These are phyloP conservation scores for Zaprionus ghesquierei DNA, from an alignment of 1,140 invertebrate species.

Conservation along the genomic window DNA sequence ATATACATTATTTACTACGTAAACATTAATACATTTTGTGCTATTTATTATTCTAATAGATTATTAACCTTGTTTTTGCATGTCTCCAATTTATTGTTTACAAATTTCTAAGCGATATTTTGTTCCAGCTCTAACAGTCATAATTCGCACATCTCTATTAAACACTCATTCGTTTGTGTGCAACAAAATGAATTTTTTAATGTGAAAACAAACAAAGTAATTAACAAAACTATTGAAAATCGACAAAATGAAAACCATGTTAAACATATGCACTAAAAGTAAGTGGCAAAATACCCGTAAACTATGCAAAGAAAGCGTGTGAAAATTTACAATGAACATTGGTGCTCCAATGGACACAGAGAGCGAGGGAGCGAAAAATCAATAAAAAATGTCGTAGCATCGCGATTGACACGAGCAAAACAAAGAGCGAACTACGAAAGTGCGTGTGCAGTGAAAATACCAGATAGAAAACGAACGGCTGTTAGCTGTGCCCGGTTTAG, in stretches of 20 bases:
- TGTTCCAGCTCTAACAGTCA: conserved; percentile 16
- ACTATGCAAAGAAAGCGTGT: conserved; percentile 8
- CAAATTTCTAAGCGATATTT: conserved; percentile 4
- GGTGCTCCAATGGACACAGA: conserved; percentile 42
- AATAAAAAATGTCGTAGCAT: conserved; percentile 70
- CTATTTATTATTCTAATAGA: background rate
- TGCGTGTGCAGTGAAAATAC: conserved; percentile 10
- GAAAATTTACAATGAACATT: conserved; percentile 52
- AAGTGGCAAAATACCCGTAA: conserved; percentile 8
- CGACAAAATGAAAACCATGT: conserved; percentile 15
- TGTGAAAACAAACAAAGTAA: conserved; percentile 31
- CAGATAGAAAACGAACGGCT: conserved; percentile 24
- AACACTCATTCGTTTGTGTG: conserved; percentile 17
- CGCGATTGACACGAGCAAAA: conserved; percentile 73
- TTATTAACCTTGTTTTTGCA: background rate
- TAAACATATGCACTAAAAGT: conserved; percentile 28
- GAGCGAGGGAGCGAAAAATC: conserved; percentile 50
- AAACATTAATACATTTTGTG: background rate
- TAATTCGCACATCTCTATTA: conserved; percentile 25
- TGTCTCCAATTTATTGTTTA: background rate
- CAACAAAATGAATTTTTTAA: conserved; percentile 34
- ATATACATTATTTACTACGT: background rate
- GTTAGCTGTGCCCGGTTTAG: conserved; percentile 43
- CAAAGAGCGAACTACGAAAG: conserved; percentile 54
- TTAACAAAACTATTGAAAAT: conserved; percentile 19